Conservation (phyloP, 2,113 vertebrate species). For the Apodemus sylvaticus region DNA sequence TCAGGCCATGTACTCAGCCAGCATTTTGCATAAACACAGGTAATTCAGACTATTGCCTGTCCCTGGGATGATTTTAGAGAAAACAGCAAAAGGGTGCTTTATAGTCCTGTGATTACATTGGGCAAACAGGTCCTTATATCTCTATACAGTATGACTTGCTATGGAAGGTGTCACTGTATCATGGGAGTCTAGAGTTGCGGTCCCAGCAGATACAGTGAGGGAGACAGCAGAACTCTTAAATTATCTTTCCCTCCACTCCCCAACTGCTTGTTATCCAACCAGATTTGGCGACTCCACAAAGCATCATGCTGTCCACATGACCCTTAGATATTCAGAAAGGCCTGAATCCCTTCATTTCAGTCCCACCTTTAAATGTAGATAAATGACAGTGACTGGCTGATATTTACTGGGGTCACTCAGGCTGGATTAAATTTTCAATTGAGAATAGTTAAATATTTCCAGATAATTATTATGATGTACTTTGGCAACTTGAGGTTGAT, state of each 20-base stretch:
- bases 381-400: neutral
- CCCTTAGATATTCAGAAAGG: neutral
- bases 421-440: conserved; percentile 23
- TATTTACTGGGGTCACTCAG: conserved; percentile 27
- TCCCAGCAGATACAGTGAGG: neutral
- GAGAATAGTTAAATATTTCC: neutral
- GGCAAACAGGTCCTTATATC: neutral
- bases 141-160: neutral
- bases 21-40: neutral
- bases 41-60: neutral
- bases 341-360: neutral
- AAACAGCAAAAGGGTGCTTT: neutral
- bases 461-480: neutral
- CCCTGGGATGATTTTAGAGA: neutral
- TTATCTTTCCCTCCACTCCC: neutral
- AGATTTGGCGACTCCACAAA: neutral
- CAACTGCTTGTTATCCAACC: neutral
- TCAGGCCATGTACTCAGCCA: neutral
- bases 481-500: conserved; percentile 42
- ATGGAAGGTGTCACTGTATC: neutral
- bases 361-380: neutral
- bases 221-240: neutral
- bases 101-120: neutral
- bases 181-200: neutral
- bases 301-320: neutral